A percentile compares a stretch with the other conserved stretches of the same genome.
Evolutionary conservation across 2,113 vertebrate species (phyloP).

Genomic region (Anguilla japonica): DNA sequence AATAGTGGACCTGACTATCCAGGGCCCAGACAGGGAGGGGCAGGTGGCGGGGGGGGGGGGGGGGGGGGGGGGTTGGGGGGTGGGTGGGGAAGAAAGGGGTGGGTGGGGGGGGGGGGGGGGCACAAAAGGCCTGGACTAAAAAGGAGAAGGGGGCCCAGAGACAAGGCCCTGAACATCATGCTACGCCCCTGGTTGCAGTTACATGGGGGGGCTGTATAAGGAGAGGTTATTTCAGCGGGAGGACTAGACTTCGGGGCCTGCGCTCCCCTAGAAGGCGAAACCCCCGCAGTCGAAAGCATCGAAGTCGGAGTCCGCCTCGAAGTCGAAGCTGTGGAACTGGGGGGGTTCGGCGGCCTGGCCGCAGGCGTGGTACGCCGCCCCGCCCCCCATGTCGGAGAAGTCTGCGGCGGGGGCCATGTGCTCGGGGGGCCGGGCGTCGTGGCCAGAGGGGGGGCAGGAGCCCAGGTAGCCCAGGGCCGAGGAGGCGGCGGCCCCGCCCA

Average conservation of each 20-base stretch:
- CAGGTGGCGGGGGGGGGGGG: no score
- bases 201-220: not conserved
- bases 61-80: no score
- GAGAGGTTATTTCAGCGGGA: not conserved
- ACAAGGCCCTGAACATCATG: no score
- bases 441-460: slow-evolving; percentile 62
- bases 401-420: slow-evolving; percentile 48
- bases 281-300: slow-evolving; percentile 77
- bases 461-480: slow-evolving; percentile 75
- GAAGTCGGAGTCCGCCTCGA: slow-evolving; percentile 77
- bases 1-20: no score
- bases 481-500: slow-evolving; percentile 76
- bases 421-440: slow-evolving; percentile 50
- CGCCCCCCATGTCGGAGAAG: slow-evolving; percentile 65
- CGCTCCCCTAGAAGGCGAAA: slow-evolving; percentile 70
- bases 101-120: no score
- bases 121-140: no score
- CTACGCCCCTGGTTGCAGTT: not conserved
- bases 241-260: not conserved
- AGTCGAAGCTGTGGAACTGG: slow-evolving; percentile 76
- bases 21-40: no score
- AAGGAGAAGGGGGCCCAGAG: no score
- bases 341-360: slow-evolving; percentile 65
- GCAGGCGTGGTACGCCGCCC: slow-evolving; percentile 65
- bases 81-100: no score